Conservation (phyloP, 2,113 vertebrate species). For the Glaucomys volans region DNA sequence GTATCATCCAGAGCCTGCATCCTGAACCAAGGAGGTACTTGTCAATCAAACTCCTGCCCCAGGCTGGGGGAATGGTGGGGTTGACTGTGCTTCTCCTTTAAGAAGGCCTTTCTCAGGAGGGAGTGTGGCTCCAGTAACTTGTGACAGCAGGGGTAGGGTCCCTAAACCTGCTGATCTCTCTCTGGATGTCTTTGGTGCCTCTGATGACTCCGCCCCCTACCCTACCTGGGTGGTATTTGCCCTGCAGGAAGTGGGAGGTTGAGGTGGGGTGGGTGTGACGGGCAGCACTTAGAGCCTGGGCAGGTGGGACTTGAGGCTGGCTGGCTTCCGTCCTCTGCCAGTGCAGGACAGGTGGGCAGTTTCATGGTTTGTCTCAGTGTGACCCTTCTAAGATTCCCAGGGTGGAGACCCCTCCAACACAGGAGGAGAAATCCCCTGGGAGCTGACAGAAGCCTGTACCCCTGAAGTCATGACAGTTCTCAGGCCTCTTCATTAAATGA, state of each 20-base stretch:
- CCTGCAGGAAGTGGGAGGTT: background rate
- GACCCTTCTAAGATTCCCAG: background rate
- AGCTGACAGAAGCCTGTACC: background rate
- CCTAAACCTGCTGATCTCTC: background rate
- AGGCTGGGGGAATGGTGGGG: background rate
- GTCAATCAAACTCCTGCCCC: background rate
- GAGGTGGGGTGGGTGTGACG: background rate
- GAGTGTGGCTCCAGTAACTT: too few species aligned
- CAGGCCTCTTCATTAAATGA: conserved; percentile 1
- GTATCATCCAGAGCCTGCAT: background rate
- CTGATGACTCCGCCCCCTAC: background rate
- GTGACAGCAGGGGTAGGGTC: background rate
- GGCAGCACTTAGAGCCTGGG: background rate
- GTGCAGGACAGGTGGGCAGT: background rate
- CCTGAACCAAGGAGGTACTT: background rate
- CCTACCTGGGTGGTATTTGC: background rate
- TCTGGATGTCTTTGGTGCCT: background rate
- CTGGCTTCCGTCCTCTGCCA: background rate
- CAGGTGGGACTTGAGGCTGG: background rate
- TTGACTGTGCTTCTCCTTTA: background rate
- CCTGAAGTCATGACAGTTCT: background rate
- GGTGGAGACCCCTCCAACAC: background rate
- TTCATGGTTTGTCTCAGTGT: background rate
- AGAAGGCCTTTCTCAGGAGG: background rate
- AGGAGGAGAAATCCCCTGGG: background rate